phyloP scores from a whole-genome alignment of 1,140 invertebrate species.

The Nymphalis io region DNA sequence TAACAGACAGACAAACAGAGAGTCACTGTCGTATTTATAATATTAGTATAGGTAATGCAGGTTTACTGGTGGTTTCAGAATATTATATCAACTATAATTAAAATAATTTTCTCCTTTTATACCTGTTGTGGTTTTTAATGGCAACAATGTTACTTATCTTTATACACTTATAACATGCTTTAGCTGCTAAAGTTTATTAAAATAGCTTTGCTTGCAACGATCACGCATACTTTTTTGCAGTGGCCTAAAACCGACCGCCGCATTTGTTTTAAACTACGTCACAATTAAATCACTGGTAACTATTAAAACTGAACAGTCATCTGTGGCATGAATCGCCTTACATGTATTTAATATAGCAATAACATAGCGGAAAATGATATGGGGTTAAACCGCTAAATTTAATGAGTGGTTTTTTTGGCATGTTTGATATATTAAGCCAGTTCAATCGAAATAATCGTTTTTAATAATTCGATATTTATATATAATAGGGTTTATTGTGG shows the following conservation, averaged over 20 bases:
- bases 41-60: no score
- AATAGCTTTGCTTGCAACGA: conserved; percentile 36
- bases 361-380: conserved; percentile 42
- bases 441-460: no score
- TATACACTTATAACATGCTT: conserved; percentile 27
- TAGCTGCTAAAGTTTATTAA: conserved; percentile 65
- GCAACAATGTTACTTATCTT: conserved; percentile 1
- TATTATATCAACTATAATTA: background rate
- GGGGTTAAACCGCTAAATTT: conserved; percentile 37
- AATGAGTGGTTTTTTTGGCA: conserved; percentile 33
- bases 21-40: no score
- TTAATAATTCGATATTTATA: no score
- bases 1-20: no score
- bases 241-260: conserved; percentile 39
- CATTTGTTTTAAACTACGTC: conserved; percentile 59
- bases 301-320: background rate
- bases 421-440: conserved; percentile 23
- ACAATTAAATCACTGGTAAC: conserved; percentile 25
- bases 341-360: conserved; percentile 35
- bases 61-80: background rate
- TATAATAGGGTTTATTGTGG: background rate
- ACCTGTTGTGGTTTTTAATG: background rate
- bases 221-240: conserved; percentile 6
- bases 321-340: background rate
- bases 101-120: background rate